A percentile compares a stretch with the other conserved stretches of the same genome.
Evolutionary conservation across 1,140 invertebrate genomes (phyloP).

Genomic region (Drosophila lacteicornis): DNA sequence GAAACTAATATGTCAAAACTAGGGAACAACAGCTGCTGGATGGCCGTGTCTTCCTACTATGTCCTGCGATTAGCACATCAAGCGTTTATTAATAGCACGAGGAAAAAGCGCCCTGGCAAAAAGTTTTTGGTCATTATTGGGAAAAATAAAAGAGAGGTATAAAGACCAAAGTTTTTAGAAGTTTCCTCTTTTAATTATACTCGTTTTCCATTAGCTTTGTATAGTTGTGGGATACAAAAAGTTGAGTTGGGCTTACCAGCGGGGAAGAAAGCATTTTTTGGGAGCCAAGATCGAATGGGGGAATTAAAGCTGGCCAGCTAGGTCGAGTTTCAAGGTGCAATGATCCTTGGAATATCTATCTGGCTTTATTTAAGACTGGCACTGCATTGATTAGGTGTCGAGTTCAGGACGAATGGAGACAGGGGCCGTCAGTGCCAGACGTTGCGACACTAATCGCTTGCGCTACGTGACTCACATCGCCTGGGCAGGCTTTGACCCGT

Average conservation of each 20-base stretch:
- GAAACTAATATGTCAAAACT: conserved; percentile 74
- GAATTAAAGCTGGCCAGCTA: conserved; percentile 7
- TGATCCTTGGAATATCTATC: conserved; percentile 1
- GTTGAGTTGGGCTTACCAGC: neutral
- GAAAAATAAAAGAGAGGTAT: conserved; percentile 40
- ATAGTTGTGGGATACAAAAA: conserved; percentile 7
- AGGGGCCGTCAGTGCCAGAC: conserved; percentile 9
- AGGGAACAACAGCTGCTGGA: conserved; percentile 49
- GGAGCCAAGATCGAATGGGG: neutral
- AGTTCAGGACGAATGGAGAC: conserved; percentile 12
- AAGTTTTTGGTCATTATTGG: conserved; percentile 68
- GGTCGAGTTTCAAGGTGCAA: neutral
- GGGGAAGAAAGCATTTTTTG: neutral
- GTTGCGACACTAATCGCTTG: conserved; percentile 30
- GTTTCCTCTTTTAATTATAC: conserved; percentile 73
- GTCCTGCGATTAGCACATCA: conserved; percentile 72
- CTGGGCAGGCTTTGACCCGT: conserved; percentile 32
- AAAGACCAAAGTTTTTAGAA: conserved; percentile 76
- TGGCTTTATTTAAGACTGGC: neutral
- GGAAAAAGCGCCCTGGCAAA: conserved; percentile 34
- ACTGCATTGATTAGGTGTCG: conserved; percentile 15
- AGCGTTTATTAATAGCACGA: conserved; percentile 74
- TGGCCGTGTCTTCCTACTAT: conserved; percentile 36
- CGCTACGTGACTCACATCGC: conserved; percentile 54
- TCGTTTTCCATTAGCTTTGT: conserved; percentile 43